phyloP scores from a whole-genome alignment of 2,888 invertebrate species.

The Dynastes maya region DNA sequence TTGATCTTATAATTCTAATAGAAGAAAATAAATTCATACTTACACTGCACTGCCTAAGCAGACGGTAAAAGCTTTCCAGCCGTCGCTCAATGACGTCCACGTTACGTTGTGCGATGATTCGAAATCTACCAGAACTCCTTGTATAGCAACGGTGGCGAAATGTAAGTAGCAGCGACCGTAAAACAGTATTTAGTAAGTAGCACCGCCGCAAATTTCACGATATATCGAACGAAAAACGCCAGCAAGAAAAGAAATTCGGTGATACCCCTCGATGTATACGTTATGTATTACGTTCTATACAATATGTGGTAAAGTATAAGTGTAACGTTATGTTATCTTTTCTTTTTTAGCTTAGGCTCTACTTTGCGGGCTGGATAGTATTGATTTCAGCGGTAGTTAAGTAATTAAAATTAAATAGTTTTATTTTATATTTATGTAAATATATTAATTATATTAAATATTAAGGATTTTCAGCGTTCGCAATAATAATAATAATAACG shows the following conservation, averaged over 20 bases:
- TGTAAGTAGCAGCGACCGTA: not conserved
- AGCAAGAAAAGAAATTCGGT: not conserved
- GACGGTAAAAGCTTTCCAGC: conserved; percentile 62
- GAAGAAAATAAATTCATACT: conserved; percentile 53
- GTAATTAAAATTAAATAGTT: conserved; percentile 9
- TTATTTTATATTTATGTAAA: conserved; percentile 6
- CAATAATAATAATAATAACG: not conserved
- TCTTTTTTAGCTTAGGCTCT: conserved; percentile 31
- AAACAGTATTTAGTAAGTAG: conserved; percentile 9
- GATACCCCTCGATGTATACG: not conserved
- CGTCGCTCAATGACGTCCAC: conserved; percentile 64
- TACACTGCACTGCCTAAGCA: conserved; percentile 64
- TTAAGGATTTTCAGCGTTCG: not conserved
- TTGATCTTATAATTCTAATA: no score
- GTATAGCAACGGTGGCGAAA: not conserved
- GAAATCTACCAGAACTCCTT: conserved; percentile 23
- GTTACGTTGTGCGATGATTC: conserved; percentile 53
- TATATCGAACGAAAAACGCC: conserved; percentile 3
- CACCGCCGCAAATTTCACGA: conserved; percentile 28
- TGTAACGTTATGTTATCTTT: not conserved
- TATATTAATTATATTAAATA: not conserved
- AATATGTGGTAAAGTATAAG: no score
- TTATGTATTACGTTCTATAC: no score
- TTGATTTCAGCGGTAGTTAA: conserved; percentile 19
- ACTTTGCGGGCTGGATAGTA: not conserved